Base-by-base conservation (phyloP, 2,888 invertebrate genomes). In the Leucophenga maculata region DNA sequence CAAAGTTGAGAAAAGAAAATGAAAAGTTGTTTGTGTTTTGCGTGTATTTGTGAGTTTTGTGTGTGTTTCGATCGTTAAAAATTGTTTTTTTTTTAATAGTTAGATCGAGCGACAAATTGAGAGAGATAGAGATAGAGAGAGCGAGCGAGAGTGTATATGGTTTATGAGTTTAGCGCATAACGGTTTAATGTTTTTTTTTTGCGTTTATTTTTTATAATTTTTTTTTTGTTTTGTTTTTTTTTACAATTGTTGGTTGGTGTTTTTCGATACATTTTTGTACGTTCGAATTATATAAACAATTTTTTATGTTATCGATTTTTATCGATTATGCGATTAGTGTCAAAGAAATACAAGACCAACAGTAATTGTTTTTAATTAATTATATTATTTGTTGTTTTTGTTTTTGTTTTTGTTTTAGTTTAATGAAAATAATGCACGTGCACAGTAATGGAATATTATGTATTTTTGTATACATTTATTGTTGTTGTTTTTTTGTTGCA, bases 401-500 rank as follows among this genome's bases (percentile, higher is more conserved):
- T 67, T 26, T 13, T 57, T 64, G 22, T 65, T 60, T 26, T 18
- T n/a, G n/a, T n/a, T 54, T 62, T 62, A 62, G 44, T 44, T 62
- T 46, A 46, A 75, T 76, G 68, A 69, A 8, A 16, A 54, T n/a
- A 73, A 80, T 85, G 76, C 77, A 80, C 78, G 85, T 85, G 85
- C 85, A 82, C 72, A 81, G n/a, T n/a, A 67, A 80, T 80, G 81
- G 74, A 69, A 82, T n/a, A n/a, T n/a, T n/a, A n/a, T 86, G 83
- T 81, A 83, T 82, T 84, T 86, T 77, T 84, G 76, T 83, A 83
- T 85, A 85, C 81, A 86, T 80, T 84, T 74, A 26, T 69, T 75
- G 26, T 74, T 73, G 65, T 69, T 67, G 70, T 72, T 65, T 68
- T 70, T 74, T 73, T 46, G 14, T 71, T 50, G 54, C 54, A 69